phyloP scores from a whole-genome alignment of 2,113 vertebrate genomes.

The Ophiodon elongatus region DNA sequence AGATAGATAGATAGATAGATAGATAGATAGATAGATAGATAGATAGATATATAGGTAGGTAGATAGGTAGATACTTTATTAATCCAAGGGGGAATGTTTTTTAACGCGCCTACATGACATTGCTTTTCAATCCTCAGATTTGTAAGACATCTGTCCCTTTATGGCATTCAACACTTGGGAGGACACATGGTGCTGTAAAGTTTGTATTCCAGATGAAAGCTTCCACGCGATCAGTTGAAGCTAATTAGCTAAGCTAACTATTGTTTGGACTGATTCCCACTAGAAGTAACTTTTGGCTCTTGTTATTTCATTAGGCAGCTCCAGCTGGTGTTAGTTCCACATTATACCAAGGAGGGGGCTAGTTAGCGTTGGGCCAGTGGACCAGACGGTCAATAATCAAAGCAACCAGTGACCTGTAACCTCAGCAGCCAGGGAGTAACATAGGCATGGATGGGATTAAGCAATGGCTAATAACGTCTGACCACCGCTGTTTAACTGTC shows the following conservation, averaged over 20 bases:
- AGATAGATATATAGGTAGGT: too few species aligned
- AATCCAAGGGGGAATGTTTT: too few species aligned
- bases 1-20: too few species aligned
- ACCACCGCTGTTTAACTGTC: not conserved
- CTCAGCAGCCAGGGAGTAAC: not conserved
- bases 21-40: too few species aligned
- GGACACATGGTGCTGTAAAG: not conserved
- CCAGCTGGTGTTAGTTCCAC: not conserved
- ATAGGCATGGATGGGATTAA: not conserved
- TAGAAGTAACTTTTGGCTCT: not conserved
- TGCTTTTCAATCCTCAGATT: not conserved
- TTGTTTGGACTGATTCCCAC: not conserved
- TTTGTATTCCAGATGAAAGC: not conserved
- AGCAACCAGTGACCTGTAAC: not conserved
- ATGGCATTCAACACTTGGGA: too few species aligned
- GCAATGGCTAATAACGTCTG: not conserved
- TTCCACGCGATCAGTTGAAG: too few species aligned
- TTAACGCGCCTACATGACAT: not conserved
- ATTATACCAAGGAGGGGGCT: not conserved
- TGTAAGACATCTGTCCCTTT: not conserved
- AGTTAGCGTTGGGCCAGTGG: not conserved
- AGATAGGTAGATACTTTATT: too few species aligned
- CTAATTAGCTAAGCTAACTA: not conserved
- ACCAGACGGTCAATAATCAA: not conserved
- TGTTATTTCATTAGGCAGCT: not conserved